Conservation (phyloP, 2,113 vertebrate genomes). For the Sylvietta virens region DNA sequence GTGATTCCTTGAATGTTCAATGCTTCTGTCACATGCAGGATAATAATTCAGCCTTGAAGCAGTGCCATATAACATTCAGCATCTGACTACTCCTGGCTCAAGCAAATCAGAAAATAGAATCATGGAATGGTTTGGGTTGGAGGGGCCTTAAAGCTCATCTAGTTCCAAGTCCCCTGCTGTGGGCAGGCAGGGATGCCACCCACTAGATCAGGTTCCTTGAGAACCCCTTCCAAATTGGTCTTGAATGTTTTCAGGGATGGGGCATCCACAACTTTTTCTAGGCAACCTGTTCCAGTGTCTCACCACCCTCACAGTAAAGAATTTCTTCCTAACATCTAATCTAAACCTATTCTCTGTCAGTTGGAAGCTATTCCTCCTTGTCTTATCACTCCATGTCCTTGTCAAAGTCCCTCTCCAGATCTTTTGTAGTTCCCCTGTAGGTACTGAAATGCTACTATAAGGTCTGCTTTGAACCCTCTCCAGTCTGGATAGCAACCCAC, state of each 20-base stretch:
- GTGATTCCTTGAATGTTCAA: background rate
- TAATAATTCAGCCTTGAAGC: background rate
- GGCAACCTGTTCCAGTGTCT: background rate
- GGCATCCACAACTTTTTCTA: background rate
- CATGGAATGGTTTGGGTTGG: background rate
- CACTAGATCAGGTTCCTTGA: background rate
- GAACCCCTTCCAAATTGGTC: background rate
- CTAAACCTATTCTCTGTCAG: background rate
- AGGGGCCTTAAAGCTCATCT: background rate
- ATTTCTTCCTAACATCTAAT: background rate
- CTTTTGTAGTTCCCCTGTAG: background rate
- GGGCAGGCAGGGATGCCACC: background rate
- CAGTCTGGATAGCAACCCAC: background rate
- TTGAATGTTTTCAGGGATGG: background rate
- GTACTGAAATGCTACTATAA: background rate
- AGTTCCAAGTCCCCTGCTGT: background rate
- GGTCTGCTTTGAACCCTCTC: background rate
- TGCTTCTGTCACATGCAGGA: background rate
- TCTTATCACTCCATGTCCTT: background rate
- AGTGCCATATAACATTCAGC: rapidly evolving
- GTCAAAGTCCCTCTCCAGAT: background rate
- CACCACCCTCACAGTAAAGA: background rate
- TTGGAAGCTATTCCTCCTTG: background rate
- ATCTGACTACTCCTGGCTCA: background rate
- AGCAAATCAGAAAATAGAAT: background rate